Base-by-base conservation (phyloP, 2,888 invertebrate genomes). In the Pteria penguin region DNA sequence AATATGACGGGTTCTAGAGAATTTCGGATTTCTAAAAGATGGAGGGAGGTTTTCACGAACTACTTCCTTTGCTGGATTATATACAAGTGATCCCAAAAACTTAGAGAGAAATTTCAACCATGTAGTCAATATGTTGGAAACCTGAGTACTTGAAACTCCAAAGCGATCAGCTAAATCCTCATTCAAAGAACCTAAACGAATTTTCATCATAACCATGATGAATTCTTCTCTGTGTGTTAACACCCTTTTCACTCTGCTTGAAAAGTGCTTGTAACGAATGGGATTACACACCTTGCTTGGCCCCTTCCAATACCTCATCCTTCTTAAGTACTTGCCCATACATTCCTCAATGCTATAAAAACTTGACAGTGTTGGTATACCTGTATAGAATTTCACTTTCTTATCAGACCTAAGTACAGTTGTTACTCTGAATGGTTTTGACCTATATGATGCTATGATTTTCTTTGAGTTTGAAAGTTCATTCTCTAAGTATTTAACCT, bases 241-340 rank as follows among this genome's bases (percentile, higher is more conserved):
- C 33, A 29, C 69, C 32, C 68, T 69, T 8, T n/a, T n/a, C 18
- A 33, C 22, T 14, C 32, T 62, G 24, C 29, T 29, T 55, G 26
- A 22, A 55, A 54, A n/a, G 14, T 14, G 14, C 24, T 67, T 67
- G 32, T 67, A 31, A 22, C 29, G 29, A n/a, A 67, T 22, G 2
- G 57, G 31, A 54, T 67, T 55, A 55, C 55, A 54, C 1, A 55
- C 55, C n/a, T 57, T 57, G 14, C 31, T 68, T 14, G 52, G 31
- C 22, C 74, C 68, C 26, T 66, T 67, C 74, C 74, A 74, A 45
- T 74, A 68, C 22, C n/a, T 32, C 55, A 74, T 68, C 22, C 68
- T 36, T 29, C 2, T 52, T 24, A 58, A 31, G 2, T 36, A 61
- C 1, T 27, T 4, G n/a, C 36, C 29, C 5, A 66, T 11, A 8